phyloP scores from a whole-genome alignment of 2,113 vertebrate genomes.

The Coreoperca whiteheadi region DNA sequence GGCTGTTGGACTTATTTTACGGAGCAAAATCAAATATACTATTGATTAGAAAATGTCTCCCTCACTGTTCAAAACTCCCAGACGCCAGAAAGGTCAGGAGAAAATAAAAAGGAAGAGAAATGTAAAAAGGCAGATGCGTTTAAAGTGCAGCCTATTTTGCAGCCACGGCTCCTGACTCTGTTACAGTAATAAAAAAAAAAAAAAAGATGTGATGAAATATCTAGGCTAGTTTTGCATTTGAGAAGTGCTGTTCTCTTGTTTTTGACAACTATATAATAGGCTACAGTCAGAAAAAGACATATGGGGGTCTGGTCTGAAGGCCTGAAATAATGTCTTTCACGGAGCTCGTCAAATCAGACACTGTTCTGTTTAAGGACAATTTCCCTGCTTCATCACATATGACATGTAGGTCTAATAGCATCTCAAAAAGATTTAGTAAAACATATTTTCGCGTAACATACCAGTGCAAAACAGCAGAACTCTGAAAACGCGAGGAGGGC shows the following conservation, averaged over 20 bases:
- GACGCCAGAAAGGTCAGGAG: constrained; percentile 25
- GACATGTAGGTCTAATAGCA: neutral
- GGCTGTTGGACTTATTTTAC: constrained; percentile 59
- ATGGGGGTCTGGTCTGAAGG: constrained; percentile 44
- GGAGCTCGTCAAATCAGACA: constrained; percentile 27
- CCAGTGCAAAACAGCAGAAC: neutral
- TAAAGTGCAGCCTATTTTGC: neutral
- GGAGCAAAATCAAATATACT: constrained; percentile 57
- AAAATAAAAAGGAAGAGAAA: neutral
- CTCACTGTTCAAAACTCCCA: neutral
- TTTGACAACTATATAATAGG: neutral
- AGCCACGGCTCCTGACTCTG: neutral
- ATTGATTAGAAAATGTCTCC: constrained; percentile 61
- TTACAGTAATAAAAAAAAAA: neutral
- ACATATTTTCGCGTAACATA: neutral
- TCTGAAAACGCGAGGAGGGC: neutral
- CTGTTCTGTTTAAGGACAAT: constrained; percentile 46
- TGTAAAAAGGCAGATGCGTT: neutral
- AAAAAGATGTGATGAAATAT: neutral
- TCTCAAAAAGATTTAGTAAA: neutral
- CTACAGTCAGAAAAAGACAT: constrained; percentile 21
- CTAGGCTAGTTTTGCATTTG: neutral
- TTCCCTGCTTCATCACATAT: constrained; percentile 6
- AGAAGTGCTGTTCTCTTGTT: neutral
- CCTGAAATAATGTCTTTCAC: constrained; percentile 68